phyloP scores from a whole-genome alignment of 2,888 invertebrate species.

The Leptinotarsa juncta region DNA sequence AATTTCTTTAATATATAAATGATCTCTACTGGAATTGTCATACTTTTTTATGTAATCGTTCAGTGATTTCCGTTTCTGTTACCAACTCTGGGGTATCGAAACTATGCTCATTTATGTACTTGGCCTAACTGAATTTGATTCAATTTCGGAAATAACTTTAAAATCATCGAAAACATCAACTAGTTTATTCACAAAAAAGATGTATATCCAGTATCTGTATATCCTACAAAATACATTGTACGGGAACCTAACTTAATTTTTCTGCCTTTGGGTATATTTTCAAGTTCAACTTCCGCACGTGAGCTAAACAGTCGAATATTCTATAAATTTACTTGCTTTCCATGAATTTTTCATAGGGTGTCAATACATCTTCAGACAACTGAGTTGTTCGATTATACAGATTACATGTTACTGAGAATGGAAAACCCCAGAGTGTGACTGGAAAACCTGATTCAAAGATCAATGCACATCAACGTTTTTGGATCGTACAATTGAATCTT shows the following conservation, averaged over 20 bases:
- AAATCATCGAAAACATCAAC: neutral
- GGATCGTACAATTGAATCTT: neutral
- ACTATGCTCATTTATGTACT: slow-evolving; percentile 8
- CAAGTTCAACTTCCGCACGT: slow-evolving; percentile 9
- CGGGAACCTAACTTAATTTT: neutral
- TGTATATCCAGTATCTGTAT: neutral
- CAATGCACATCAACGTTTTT: neutral
- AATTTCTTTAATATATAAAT: neutral
- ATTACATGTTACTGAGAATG: neutral
- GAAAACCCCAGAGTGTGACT: neutral
- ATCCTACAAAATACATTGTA: slow-evolving; percentile 1
- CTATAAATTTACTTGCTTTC: neutral
- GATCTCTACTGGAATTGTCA: neutral
- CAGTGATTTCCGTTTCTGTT: too few relatives aligned
- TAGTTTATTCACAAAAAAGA: neutral
- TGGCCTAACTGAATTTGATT: neutral
- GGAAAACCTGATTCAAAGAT: neutral
- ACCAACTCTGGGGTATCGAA: neutral
- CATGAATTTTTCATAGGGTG: neutral
- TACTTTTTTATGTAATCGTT: neutral
- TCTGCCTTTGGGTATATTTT: neutral
- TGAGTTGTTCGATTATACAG: neutral
- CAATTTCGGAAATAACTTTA: neutral
- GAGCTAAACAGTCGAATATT: neutral
- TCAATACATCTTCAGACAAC: neutral